Conservation (phyloP, 2,797 vertebrate genomes). For the Sarcophilus harrisii region DNA sequence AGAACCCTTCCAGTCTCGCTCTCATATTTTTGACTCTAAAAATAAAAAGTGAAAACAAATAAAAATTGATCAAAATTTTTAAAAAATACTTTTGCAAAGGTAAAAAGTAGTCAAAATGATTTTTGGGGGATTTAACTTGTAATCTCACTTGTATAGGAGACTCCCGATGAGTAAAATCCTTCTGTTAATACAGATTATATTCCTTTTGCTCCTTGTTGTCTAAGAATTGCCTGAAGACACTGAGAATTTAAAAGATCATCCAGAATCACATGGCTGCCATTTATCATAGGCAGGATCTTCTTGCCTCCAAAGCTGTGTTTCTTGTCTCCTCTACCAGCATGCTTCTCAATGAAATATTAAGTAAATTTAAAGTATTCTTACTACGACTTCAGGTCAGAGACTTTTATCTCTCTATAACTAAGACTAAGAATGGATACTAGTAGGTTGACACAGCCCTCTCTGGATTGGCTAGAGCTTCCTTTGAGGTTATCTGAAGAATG, state of each 20-base stretch:
- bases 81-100: background rate
- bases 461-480: slow-evolving; percentile 6
- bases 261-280: background rate
- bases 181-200: background rate
- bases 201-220: background rate
- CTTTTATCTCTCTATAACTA: background rate
- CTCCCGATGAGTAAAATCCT: background rate
- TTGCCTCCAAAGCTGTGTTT: background rate
- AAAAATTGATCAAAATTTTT: no score
- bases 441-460: background rate
- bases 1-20: background rate
- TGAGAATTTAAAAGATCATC: background rate
- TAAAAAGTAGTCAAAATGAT: background rate
- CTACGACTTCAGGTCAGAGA: background rate
- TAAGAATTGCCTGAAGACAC: background rate
- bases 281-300: background rate
- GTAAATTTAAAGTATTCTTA: slow-evolving; percentile 1
- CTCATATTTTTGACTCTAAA: background rate
- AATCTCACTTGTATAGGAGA: background rate
- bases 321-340: background rate
- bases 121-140: background rate
- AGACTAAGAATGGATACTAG: background rate
- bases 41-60: background rate
- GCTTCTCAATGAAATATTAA: background rate
- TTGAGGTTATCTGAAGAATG: slow-evolving; percentile 24